Evolutionary conservation across 1,140 invertebrate species (phyloP), one percentile per base, ranked within the genome.

Genomic region (Drosophila asahinai): DNA sequence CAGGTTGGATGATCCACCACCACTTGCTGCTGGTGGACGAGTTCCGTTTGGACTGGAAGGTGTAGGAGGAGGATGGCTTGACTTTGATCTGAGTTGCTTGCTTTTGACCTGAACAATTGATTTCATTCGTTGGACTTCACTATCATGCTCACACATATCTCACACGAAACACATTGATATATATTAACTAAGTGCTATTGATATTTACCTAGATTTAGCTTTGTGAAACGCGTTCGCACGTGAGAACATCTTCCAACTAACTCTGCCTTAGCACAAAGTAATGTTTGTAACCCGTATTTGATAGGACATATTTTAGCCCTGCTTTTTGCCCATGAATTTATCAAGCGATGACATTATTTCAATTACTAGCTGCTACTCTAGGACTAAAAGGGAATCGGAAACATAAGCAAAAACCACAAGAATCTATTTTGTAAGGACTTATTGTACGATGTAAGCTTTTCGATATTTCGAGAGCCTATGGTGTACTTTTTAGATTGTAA

Each of bases 21-120:
- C 94, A 95, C 91, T 83, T 94, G 38, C 74, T 95, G 30, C 76
- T 93, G 54, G 84, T 95, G 3, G 94, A 94, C 51, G 93, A 94
- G 74, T 95, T 93, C 93, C 91, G 93, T 68, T 92, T 92, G 51
- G 79, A 90, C 59, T 94, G 94, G 94, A 93, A 91, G 52, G 81
- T 79, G 42, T 92, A 91, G 60, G n/a, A 25, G 60, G n/a, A 33
- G 12, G 9, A 43, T 19, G 12, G 30, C 73, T 70, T 64, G 67
- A 76, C 57, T 33, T 66, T 17, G n/a, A 55, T 49, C 65, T 80
- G 36, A 52, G 60, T 77, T 80, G 83, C 80, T 73, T 77, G 72
- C 79, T 36, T 62, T 64, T 59, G 45, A 71, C 47, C 12, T 33
- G 49, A 45, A 74, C 22, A 62, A 68, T 51, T 73, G 49, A 67